Base-by-base conservation (phyloP, 1,140 invertebrate genomes). In the Oedothorax gibbosus region DNA sequence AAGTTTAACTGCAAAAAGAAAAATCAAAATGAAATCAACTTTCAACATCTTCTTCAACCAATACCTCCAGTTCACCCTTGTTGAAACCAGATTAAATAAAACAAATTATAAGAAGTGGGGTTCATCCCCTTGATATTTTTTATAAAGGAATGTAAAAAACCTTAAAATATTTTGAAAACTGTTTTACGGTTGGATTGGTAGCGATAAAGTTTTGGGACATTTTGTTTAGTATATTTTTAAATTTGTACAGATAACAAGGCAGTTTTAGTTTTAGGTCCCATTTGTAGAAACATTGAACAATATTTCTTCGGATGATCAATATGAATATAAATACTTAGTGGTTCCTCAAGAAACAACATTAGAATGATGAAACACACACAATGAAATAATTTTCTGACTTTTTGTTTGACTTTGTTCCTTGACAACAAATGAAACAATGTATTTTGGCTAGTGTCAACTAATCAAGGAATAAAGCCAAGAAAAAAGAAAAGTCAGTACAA, bases 401-500 rank as follows among this genome's bases (percentile, higher is more conserved):
- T 82, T 82, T 82, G 35, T 76, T 84, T 76, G 81, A 84, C 72
- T 84, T 84, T 60, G 65, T 84, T 84, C 72, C 81, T 84, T 84
- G 81, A 72, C 18, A 72, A 66, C 12, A 73, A 49, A 49, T 49
- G 35, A 84, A 56, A 84, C 81, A 84, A 56, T 73, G 57, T 82
- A 82, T 57, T 84, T 84, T 84, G 81, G 81, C 81, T 84, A 84
- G 62, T 66, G 18, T 51, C 49, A 51, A 75, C 72, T 75, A 49
- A 56, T 14, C 81, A 84, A 84, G 81, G 72, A 84, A 84, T 84
- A 53, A 84, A 84, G 81, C 18, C 81, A 84, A 84, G 72, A 76
- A 76, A 84, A 84, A 84, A 84, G 71, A 84, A 84, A 84, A 84
- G 81, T 84, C 81, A 84, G 81, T 60, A 7, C 35, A 35, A 35